Percentiles rank a stretch among this genome's conserved stretches.
Evolutionary conservation across 2,888 invertebrate genomes (phyloP).

Genomic region (Meiosimyza platycephala): DNA sequence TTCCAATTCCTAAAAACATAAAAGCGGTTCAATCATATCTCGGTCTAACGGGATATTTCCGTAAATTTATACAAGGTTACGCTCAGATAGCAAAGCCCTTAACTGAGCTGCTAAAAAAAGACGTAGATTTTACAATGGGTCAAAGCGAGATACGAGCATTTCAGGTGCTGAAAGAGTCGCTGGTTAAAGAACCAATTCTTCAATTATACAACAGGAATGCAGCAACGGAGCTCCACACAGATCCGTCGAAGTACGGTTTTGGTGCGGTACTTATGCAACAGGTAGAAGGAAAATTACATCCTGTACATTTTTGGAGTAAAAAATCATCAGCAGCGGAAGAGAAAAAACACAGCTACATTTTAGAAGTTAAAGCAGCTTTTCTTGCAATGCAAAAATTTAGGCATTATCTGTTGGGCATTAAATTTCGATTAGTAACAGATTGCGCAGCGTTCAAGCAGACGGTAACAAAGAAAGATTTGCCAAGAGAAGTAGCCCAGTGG

Average conservation of each 20-base stretch:
- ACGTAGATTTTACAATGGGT: constrained; percentile 12
- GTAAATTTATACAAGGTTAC: constrained; percentile 31
- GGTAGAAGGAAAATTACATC: neutral
- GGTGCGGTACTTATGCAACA: constrained; percentile 17
- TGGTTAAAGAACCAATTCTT: constrained; percentile 9
- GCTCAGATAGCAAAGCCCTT: constrained; percentile 14
- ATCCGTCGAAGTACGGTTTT: constrained; percentile 21
- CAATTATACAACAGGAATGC: constrained; percentile 9
- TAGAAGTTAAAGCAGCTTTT: constrained; percentile 19
- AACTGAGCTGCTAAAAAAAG: constrained; percentile 16
- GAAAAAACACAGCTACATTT: constrained; percentile 9
- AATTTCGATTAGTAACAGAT: constrained; percentile 8
- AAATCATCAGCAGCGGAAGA: constrained; percentile 1
- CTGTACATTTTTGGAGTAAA: constrained; percentile 21
- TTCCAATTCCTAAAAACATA: constrained; percentile 17
- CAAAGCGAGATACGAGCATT: neutral
- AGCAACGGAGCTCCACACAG: constrained; percentile 26
- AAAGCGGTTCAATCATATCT: constrained; percentile 40
- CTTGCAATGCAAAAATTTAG: neutral
- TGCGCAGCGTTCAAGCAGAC: constrained; percentile 16
- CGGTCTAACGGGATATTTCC: constrained; percentile 36
- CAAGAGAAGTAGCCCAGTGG: constrained; percentile 11
- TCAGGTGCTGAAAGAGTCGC: constrained; percentile 3
- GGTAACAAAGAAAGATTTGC: constrained; percentile 5
- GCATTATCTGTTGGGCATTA: constrained; percentile 10